Evolutionary conservation across 2,888 invertebrate genomes (phyloP), one percentile per base, ranked within the genome.

Genomic region (Sphaeridia pumilis): DNA sequence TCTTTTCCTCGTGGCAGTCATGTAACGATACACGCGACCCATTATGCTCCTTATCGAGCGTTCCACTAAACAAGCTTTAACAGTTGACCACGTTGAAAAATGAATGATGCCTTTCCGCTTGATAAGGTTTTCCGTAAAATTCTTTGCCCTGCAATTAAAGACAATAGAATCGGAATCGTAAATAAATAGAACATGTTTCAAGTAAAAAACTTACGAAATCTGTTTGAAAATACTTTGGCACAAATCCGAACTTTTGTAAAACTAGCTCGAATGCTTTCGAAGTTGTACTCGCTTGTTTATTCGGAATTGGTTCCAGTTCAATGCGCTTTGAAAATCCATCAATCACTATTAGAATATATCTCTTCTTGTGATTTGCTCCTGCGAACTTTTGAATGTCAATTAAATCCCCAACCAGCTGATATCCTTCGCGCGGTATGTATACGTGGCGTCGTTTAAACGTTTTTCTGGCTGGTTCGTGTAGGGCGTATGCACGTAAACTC

Each of bases 321-420:
- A 34, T 25, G 4, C 35, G 27, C 17, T 36, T 44, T 14, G 12
- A 14, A 1, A 54, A n/a, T 12, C 20, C 28, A 20, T 54, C 54
- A 3, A 49, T 27, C 12, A 47, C 42, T 1, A 42, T 27, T 3
- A 48, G 22, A 10, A 53, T 24, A 17, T 35, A 53, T n/a, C 31
- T 20, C 22, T 17, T 28, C 5, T 35, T 34, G 2, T 38, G 20
- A 48, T 48, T 53, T n/a, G 24, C 12, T 34, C 36, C n/a, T 1
- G 35, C 1, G 34, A 42, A 53, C 14, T 21, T 31, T 10, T 22
- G 12, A 14, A 48, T 2, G 1, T 48, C 47, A 3, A 35, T 27
- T 2, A 53, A 21, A 24, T 53, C 53, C 1, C 24, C 35, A 4
- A 34, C 31, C 35, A 36, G 42, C 10, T 52, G 52, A 22, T 26